Evolutionary conservation across 2,888 invertebrate genomes (phyloP), one percentile per base, ranked within the genome.

Genomic region (Orthosia gothica): DNA sequence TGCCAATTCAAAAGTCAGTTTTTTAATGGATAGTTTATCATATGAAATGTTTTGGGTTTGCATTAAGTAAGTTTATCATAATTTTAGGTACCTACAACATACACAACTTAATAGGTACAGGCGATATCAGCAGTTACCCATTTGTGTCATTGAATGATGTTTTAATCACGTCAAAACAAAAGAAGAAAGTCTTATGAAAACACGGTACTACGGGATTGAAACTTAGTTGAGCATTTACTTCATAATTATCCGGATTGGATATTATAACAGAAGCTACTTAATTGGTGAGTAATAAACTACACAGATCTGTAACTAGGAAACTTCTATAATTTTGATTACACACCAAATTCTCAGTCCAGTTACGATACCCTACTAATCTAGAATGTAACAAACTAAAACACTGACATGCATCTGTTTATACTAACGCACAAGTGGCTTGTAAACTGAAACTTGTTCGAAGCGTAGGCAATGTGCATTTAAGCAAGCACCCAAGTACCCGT

Each of bases 391-490:
- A 5, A 32, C 18, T 57, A n/a, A 57, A 26, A 57, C 18, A 55
- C 11, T 47, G 47, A 62, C 47, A 63, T 20, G 55, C 23, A 68
- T 78, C 49, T 57, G 26, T 40, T 66, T 66, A 70, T 55, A 47
- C 55, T 54, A 59, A 32, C 2, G 45, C 18, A 55, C 54, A 77
- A 82, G 67, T 54, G 32, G 55, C 45, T 75, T 18, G 49, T 82
- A 57, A 26, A 55, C 20, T 58, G 18, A 16, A 69, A 83, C 70
- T 64, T 32, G 71, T 70, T 78, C 0, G 0, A 26, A 57, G 55
- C 55, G 52, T 65, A 61, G 83, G 61, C 83, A 52, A 78, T 40
- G 13, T 57, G 26, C 55, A 40, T 76, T 76, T 76, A 45, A 63
- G 77, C 82, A 82, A 78, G 77, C 26, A 20, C 61, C 20, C 40